Base-by-base conservation (phyloP, 2,888 invertebrate genomes). In the Nesidiocoris tenuis region DNA sequence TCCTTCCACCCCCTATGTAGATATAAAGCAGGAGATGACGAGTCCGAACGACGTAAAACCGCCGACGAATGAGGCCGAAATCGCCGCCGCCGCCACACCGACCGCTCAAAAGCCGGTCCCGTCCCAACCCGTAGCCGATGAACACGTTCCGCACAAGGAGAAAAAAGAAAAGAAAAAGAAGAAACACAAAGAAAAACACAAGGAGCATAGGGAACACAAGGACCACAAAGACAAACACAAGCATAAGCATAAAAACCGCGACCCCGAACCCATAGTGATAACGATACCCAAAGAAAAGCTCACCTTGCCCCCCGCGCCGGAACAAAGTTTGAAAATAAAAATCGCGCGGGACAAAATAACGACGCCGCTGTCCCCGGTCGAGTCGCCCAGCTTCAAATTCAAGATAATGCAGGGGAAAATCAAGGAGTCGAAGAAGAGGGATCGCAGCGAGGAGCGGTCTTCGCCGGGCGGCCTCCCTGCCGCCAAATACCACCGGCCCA, bases 311-410 rank as follows among this genome's bases (percentile, higher is more conserved):
- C 77, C 74, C 75, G 79, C 80, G 81, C 68, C 80, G 81, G 80
- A 80, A 23, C 81, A 84, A 0, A 90, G 90, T 0, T 82, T 94
- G 64, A 93, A 93, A 83, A 91, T 94, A 66, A 94, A 93, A 83
- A 94, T 94, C 70, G 90, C 91, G 0, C 92, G 91, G 82, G 92
- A 92, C 79, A 85, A 90, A 68, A 89, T 90, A 80, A 80, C 82
- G 82, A 68, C 87, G 84, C 22, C 79, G 77, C 78, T 18, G 16
- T 22, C 55, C 2, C 64, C 74, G 3, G 57, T 66, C 56, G 74
- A 65, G 21, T 79, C 72, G 79, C 80, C 70, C 39, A 87, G 88
- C 0, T 83, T 93, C 59, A 93, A 92, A 83, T 24, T 79, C 61
- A 79, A 79, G 66, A 79, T 79, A 67, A 65, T 77, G 2, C 77